A percentile compares a stretch with the other conserved stretches of the same genome.
phyloP scores from a whole-genome alignment of 2,888 invertebrate genomes.

The Lasioglossum pauxillum region DNA sequence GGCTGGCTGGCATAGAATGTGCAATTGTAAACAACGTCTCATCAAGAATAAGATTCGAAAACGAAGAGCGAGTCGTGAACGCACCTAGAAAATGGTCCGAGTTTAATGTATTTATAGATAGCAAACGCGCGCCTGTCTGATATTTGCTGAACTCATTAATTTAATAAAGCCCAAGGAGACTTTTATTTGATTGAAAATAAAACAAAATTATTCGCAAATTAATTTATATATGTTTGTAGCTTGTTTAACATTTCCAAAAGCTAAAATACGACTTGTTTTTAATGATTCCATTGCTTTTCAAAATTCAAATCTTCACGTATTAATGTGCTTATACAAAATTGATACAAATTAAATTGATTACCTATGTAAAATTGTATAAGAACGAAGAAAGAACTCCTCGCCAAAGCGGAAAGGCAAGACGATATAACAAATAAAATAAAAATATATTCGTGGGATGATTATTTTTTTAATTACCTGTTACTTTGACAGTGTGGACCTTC shows the following conservation, averaged over 20 bases:
- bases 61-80: background rate
- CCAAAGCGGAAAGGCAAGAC: background rate
- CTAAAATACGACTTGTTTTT: background rate
- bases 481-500: conserved; percentile 76
- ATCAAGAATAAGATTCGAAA: background rate
- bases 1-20: background rate
- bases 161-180: background rate
- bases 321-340: background rate
- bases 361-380: background rate
- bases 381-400: background rate
- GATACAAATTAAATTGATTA: no score
- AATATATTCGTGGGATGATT: background rate
- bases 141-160: background rate
- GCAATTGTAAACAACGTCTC: background rate
- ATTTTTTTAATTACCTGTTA: conserved; percentile 73
- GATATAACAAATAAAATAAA: background rate
- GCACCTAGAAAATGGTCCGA: background rate
- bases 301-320: background rate
- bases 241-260: background rate
- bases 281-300: background rate
- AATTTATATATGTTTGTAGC: background rate
- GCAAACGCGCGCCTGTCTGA: background rate
- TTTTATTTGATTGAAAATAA: background rate
- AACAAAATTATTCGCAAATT: background rate
- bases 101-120: conserved; percentile 11